Evolutionary conservation across 2,113 vertebrate genomes (phyloP).

Genomic region (Setophaga petechia): DNA sequence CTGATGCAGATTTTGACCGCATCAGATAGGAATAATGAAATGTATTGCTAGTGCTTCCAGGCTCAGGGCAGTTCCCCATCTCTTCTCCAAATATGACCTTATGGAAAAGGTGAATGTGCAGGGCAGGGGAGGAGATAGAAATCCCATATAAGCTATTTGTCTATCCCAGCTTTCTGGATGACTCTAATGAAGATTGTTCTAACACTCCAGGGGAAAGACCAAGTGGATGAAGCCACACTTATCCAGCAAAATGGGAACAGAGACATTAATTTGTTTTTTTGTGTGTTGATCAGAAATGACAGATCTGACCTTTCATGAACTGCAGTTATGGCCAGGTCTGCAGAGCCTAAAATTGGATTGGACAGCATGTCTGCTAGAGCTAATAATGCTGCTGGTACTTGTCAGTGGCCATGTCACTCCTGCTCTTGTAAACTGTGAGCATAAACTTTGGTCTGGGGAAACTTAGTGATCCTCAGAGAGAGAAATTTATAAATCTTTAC

Average conservation of each 20-base stretch:
- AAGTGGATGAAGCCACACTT: neutral
- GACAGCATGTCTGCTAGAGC: conserved; percentile 32
- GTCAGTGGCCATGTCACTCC: neutral
- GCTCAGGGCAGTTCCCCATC: neutral
- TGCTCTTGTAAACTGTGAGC: neutral
- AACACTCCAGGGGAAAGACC: neutral
- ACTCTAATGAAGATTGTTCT: neutral
- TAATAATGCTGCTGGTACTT: conserved; percentile 43
- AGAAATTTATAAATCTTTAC: neutral
- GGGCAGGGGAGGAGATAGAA: neutral
- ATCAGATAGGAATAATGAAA: neutral
- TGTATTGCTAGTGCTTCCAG: neutral
- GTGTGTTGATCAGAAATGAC: conserved; percentile 36
- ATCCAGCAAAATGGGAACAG: neutral
- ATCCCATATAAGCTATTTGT: neutral
- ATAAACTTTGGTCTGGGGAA: conserved; percentile 18
- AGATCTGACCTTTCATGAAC: conserved; percentile 47
- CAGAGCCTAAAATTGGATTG: conserved; percentile 41
- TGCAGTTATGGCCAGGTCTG: conserved; percentile 29
- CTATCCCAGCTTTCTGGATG: neutral
- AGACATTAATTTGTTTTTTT: neutral
- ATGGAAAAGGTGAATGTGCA: neutral
- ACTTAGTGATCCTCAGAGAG: neutral
- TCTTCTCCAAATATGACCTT: fast-evolving
- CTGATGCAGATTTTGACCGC: neutral